phyloP scores from a whole-genome alignment of 2,113 vertebrate species.

The Misgurnus anguillicaudatus region DNA sequence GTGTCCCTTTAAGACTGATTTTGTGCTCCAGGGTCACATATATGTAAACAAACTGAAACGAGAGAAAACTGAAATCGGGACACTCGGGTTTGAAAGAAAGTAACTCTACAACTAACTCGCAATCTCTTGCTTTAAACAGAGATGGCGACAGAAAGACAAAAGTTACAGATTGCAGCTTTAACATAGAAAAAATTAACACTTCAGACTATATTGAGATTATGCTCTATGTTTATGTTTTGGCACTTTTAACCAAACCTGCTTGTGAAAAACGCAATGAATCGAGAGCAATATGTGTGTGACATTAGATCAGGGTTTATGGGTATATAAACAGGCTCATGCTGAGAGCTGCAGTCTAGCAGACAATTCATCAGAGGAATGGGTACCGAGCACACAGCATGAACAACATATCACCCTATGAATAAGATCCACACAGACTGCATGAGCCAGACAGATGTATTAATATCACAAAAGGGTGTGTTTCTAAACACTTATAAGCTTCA shows the following conservation, averaged over 20 bases:
- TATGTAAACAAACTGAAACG: no score
- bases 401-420: constrained; percentile 9
- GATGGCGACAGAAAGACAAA: no score
- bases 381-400: constrained; percentile 29
- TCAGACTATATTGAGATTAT: no score
- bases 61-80: no score
- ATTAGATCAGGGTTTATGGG: constrained; percentile 20
- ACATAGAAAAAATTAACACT: no score
- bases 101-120: no score
- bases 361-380: constrained; percentile 9
- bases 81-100: no score
- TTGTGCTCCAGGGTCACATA: no score
- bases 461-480: background rate
- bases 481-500: background rate
- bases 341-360: constrained; percentile 37
- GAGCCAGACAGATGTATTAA: background rate
- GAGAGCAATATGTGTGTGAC: background rate
- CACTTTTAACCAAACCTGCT: background rate
- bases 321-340: constrained; percentile 44
- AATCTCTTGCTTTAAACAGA: no score
- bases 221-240: no score
- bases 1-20: no score
- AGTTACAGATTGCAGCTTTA: no score
- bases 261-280: background rate
- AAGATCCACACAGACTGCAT: background rate